These are phyloP conservation scores for Trichonephila clavata DNA, from an alignment of 1,140 invertebrate genomes.

Conservation along the genomic window DNA sequence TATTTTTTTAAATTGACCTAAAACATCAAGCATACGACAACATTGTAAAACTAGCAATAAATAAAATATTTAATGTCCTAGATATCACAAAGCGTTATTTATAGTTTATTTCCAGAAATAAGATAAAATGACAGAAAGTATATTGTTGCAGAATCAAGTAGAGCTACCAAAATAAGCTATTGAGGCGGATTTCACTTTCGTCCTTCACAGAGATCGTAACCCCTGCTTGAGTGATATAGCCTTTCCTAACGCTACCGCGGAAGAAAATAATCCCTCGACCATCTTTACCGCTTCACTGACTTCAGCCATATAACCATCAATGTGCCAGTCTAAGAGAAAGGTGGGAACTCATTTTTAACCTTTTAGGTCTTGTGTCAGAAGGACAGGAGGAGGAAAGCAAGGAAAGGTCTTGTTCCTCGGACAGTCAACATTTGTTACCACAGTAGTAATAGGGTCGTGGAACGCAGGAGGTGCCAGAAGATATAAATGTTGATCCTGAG, in stretches of 20 bases:
- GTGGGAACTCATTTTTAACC: conserved; percentile 50
- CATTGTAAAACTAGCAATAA: too few species aligned
- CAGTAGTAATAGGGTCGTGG: conserved; percentile 34
- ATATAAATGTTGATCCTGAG: conserved; percentile 21
- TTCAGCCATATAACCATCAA: conserved; percentile 12
- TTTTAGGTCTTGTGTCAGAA: conserved; percentile 40
- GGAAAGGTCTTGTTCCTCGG: conserved; percentile 25
- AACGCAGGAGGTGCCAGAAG: conserved; percentile 14
- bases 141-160: background rate
- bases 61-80: too few species aligned
- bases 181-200: conserved; percentile 20
- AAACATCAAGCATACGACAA: too few species aligned
- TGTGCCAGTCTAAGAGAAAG: background rate
- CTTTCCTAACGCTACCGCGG: conserved; percentile 16
- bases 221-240: conserved; percentile 31
- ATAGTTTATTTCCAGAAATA: too few species aligned
- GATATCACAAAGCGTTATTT: too few species aligned
- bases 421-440: conserved; percentile 57
- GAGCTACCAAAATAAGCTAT: conserved; percentile 26
- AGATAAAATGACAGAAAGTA: background rate
- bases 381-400: background rate
- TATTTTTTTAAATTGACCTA: too few species aligned
- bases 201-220: background rate
- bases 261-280: conserved; percentile 53
- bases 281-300: conserved; percentile 47